Evolutionary conservation across 2,113 vertebrate species (phyloP).

Genomic region (Elephantulus edwardii): DNA sequence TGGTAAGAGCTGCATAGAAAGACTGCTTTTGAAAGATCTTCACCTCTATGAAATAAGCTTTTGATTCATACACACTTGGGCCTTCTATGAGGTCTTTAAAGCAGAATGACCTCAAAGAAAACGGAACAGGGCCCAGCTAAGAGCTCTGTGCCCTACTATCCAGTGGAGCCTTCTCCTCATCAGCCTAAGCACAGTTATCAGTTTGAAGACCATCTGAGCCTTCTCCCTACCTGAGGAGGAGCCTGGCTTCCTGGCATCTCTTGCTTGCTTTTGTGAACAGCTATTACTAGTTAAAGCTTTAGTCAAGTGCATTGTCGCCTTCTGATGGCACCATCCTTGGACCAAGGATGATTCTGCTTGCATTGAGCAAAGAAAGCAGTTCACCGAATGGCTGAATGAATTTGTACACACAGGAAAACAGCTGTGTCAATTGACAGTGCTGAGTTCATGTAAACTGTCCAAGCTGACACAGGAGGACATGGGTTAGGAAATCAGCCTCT

Average conservation of each 20-base stretch:
- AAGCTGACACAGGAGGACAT: not conserved
- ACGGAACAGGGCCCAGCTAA: accelerated
- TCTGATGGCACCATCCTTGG: not conserved
- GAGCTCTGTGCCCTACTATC: accelerated
- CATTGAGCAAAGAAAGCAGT: not conserved
- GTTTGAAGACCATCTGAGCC: not conserved
- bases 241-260: not conserved
- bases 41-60: not conserved
- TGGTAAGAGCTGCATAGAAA: not conserved
- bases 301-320: not conserved
- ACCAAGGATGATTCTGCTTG: not conserved
- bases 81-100: not conserved
- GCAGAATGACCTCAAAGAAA: not conserved
- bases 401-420: not conserved
- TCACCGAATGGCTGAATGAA: not conserved
- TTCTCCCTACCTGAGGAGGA: not conserved
- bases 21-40: not conserved
- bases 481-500: not conserved
- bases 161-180: accelerated
- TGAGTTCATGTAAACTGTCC: not conserved
- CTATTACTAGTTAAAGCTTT: not conserved
- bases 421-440: not conserved
- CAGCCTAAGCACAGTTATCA: not conserved
- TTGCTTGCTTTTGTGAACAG: not conserved
- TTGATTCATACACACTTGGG: not conserved